A percentile compares a stretch with the other conserved stretches of the same genome.
Evolutionary conservation across 37 sponge, comb jelly and placozoan species (phyloP).

Genomic region (Bolinopsis microptera): DNA sequence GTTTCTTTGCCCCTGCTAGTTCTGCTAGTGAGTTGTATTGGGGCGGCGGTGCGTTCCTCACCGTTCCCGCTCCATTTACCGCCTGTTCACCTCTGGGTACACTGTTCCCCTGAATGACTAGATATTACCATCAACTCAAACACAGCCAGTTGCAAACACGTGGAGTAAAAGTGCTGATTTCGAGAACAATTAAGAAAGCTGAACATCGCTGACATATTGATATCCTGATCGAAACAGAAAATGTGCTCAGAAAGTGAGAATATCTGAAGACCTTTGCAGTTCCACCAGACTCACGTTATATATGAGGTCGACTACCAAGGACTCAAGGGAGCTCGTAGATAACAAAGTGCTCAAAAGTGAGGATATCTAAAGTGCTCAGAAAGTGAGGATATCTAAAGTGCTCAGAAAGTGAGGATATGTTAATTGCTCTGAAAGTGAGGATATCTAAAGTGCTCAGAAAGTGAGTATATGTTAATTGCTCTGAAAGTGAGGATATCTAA

Average conservation of each 20-base stretch:
- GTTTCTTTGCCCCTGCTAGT: neutral
- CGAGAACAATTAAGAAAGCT: neutral
- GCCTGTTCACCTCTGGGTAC: neutral
- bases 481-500: too few relatives aligned
- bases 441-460: too few relatives aligned
- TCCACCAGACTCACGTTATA: neutral
- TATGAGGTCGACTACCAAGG: conserved; percentile 63
- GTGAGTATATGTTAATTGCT: too few relatives aligned
- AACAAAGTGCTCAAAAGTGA: too few relatives aligned
- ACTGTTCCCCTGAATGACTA: conserved; percentile 8
- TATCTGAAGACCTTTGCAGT: conserved; percentile 7
- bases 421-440: too few relatives aligned
- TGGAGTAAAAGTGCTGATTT: neutral
- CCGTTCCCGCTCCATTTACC: neutral
- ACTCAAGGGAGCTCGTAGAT: too few relatives aligned
- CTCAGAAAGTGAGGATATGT: too few relatives aligned
- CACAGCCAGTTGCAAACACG: too few relatives aligned
- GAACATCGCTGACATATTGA: too few relatives aligned
- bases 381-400: too few relatives aligned
- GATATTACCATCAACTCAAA: too few relatives aligned
- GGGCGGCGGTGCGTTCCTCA: conserved; percentile 54
- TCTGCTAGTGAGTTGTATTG: conserved; percentile 23
- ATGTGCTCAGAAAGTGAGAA: neutral
- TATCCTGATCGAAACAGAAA: neutral
- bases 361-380: too few relatives aligned